These are phyloP conservation scores for Tenebrosternarchus preto DNA, from an alignment of 2,113 vertebrate genomes.

Conservation along the genomic window DNA sequence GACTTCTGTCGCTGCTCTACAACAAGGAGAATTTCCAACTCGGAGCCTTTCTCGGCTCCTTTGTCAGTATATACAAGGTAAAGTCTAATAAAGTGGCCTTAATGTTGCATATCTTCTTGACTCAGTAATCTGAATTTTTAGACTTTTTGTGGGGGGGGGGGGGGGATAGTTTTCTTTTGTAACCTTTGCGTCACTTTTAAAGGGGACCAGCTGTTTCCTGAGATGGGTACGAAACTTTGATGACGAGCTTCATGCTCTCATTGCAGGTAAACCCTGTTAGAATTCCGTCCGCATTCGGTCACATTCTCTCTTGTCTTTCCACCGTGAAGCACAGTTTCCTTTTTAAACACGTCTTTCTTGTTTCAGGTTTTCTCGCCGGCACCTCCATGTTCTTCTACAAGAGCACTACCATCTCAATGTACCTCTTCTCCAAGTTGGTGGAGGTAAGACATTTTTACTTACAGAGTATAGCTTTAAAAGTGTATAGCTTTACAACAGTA, in stretches of 20 bases:
- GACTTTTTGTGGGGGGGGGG: too few relatives aligned
- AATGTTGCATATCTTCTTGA: neutral
- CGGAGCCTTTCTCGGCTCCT: constrained; percentile 94
- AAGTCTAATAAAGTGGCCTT: neutral
- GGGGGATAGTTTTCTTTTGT: neutral
- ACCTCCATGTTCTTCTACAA: constrained; percentile 99
- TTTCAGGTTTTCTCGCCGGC: constrained; percentile 92
- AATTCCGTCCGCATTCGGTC: neutral
- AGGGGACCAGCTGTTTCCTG: constrained; percentile 96
- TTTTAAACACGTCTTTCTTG: neutral
- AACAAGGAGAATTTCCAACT: constrained; percentile 98
- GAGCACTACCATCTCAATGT: constrained; percentile 99
- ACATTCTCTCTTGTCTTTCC: neutral
- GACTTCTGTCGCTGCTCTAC: constrained; percentile 91
- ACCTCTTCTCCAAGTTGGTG: constrained; percentile 95
- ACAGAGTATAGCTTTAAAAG: too few relatives aligned
- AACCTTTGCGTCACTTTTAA: constrained; percentile 11
- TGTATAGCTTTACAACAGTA: too few relatives aligned
- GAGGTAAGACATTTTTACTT: constrained; percentile 78
- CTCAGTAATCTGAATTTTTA: neutral
- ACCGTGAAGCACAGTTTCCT: too few relatives aligned
- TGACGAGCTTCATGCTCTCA: constrained; percentile 93
- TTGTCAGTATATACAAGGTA: constrained; percentile 99
- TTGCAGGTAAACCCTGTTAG: constrained; percentile 80
- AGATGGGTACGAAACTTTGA: constrained; percentile 95